Base-by-base conservation (phyloP, 2,888 invertebrate genomes). In the Eilema depressum region DNA sequence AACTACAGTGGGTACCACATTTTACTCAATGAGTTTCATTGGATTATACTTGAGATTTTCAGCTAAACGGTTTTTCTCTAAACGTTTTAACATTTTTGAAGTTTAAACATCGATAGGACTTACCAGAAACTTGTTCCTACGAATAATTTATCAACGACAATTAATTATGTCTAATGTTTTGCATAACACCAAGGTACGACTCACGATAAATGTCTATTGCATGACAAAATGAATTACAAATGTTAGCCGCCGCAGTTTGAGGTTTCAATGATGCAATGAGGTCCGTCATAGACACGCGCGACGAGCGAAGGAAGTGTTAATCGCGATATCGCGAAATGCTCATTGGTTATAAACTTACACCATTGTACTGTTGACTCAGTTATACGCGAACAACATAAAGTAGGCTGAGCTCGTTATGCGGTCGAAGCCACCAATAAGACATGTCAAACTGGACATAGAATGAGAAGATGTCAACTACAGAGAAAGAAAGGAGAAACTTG, bases 181-280 rank as follows among this genome's bases (percentile, higher is more conserved):
- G 30, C 81, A 60, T 73, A 77, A 80, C 63, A 60, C 28, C 66
- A 76, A 75, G 66, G 75, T 78, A 71, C 66, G 70, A 66, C 65
- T 20, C 23, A 28, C 70, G 72, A 71, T 75, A 75, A 74, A 68
- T 69, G 76, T 74, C 41, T 69, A 73, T 77, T 77, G 77, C 77
- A 74, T 81, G 79, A 72, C 75, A 62, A 74, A 80, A 78, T 80
- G 74, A 75, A 79, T 81, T 81, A 77, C 74, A 81, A 81, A 77
- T 69, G 70, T 71, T 77, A 75, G 70, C 62, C 65, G 68, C 71
- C 62, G 70, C 70, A 75, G 80, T 70, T 73, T 61, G 56, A 73
- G 69, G 68, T 69, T 68, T 59, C 30, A 62, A 68, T 81, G 82
- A 75, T 73, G 82, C 82, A 81, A 74, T 53, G 33, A 57, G 47